Conservation (phyloP, 2,888 invertebrate genomes). For the Andrena flavipes region DNA sequence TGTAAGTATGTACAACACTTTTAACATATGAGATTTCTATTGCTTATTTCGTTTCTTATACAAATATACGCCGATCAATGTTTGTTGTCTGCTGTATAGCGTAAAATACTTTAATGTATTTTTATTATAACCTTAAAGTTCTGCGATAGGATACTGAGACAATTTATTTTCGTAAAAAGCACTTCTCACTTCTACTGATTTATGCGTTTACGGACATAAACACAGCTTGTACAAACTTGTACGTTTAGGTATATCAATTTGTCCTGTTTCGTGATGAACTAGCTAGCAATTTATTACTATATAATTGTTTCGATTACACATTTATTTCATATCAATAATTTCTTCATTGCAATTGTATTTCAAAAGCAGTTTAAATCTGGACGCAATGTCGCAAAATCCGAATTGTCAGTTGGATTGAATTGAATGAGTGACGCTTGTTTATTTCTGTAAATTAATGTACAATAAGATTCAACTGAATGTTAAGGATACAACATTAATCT, state of each 20-base stretch:
- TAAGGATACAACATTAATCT: too few relatives aligned
- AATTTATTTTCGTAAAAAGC: background rate
- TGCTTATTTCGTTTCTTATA: background rate
- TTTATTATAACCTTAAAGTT: background rate
- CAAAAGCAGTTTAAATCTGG: too few relatives aligned
- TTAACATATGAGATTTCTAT: slow-evolving; percentile 6
- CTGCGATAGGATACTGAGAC: background rate
- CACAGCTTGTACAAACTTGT: background rate
- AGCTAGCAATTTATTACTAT: too few relatives aligned
- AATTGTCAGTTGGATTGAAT: too few relatives aligned
- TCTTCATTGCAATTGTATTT: too few relatives aligned
- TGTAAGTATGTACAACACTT: background rate
- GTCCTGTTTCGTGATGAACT: too few relatives aligned
- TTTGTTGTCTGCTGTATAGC: background rate
- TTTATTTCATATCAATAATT: too few relatives aligned
- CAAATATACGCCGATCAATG: background rate
- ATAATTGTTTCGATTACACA: too few relatives aligned
- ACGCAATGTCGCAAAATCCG: too few relatives aligned
- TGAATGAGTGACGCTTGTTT: too few relatives aligned
- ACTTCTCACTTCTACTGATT: background rate
- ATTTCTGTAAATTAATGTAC: too few relatives aligned
- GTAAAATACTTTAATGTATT: background rate
- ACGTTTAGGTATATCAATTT: background rate
- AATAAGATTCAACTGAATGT: too few relatives aligned
- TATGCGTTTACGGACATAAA: background rate